Evolutionary conservation across 1,140 invertebrate genomes (phyloP).

Genomic region (Tribolium castaneum): DNA sequence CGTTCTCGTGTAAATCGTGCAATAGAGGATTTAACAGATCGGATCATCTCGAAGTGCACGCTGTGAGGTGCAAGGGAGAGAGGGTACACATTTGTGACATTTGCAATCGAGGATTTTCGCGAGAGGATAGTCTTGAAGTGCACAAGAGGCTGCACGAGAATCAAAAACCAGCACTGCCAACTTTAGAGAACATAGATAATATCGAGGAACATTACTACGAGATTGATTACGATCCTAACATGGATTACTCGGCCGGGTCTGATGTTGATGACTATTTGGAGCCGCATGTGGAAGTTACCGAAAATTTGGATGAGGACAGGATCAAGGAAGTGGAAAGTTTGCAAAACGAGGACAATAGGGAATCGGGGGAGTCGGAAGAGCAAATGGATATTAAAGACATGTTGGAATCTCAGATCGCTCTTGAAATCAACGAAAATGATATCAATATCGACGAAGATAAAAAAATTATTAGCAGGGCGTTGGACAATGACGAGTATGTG

Average conservation of each 20-base stretch:
- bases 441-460: conserved; percentile 46
- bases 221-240: conserved; percentile 56
- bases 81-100: conserved; percentile 64
- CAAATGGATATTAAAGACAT: conserved; percentile 10
- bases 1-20: conserved; percentile 69
- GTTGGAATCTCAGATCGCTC: conserved; percentile 32
- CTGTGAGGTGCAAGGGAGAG: conserved; percentile 60
- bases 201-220: conserved; percentile 60
- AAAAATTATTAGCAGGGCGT: conserved; percentile 43
- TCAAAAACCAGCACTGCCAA: conserved; percentile 54
- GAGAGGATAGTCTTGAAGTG: conserved; percentile 60
- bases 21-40: conserved; percentile 66
- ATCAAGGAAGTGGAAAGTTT: conserved; percentile 33
- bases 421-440: conserved; percentile 31
- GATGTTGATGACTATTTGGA: conserved; percentile 58
- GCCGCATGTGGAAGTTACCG: conserved; percentile 58
- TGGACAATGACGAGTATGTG: not conserved
- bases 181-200: conserved; percentile 61
- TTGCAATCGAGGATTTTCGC: conserved; percentile 64
- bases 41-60: conserved; percentile 66
- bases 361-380: not conserved
- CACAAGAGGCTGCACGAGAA: conserved; percentile 59
- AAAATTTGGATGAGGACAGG: conserved; percentile 55
- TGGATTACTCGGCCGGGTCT: conserved; percentile 49
- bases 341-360: not conserved